phyloP scores from a whole-genome alignment of 2,797 vertebrate genomes.

The Antrozous pallidus region DNA sequence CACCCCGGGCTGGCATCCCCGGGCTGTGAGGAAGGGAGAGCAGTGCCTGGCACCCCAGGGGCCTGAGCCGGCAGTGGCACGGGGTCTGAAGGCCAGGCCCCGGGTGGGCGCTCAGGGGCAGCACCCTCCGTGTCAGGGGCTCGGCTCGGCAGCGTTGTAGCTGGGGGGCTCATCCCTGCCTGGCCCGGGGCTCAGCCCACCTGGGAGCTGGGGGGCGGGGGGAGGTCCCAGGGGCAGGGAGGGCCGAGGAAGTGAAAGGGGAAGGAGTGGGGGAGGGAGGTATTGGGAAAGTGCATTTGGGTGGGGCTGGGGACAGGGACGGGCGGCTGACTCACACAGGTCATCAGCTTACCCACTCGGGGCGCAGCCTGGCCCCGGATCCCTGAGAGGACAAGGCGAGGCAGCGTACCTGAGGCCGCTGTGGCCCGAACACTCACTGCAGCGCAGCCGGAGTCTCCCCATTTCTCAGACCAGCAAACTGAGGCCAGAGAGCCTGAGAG shows the following conservation, averaged over 20 bases:
- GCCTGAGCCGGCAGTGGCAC: accelerated
- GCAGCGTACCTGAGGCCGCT: neutral
- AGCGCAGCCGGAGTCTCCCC: neutral
- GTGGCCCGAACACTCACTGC: neutral
- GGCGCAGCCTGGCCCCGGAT: neutral
- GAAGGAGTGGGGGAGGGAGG: neutral
- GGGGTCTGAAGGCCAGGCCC: neutral
- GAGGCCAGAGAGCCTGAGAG: neutral
- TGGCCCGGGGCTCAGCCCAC: neutral
- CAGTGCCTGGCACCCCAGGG: neutral
- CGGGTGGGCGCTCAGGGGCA: neutral
- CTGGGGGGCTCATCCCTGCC: neutral
- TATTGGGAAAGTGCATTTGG: neutral
- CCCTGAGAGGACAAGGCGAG: neutral
- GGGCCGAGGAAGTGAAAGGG: neutral
- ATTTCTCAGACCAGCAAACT: neutral
- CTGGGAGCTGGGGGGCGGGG: neutral
- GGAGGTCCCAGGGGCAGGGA: neutral
- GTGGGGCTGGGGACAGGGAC: neutral
- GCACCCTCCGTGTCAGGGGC: no score
- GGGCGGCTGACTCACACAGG: neutral
- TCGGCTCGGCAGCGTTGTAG: neutral
- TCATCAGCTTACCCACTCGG: neutral
- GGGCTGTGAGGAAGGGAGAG: neutral
- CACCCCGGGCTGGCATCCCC: accelerated